Evolutionary conservation across 2,888 invertebrate genomes (phyloP).

Genomic region (Lamellibrachia columna): DNA sequence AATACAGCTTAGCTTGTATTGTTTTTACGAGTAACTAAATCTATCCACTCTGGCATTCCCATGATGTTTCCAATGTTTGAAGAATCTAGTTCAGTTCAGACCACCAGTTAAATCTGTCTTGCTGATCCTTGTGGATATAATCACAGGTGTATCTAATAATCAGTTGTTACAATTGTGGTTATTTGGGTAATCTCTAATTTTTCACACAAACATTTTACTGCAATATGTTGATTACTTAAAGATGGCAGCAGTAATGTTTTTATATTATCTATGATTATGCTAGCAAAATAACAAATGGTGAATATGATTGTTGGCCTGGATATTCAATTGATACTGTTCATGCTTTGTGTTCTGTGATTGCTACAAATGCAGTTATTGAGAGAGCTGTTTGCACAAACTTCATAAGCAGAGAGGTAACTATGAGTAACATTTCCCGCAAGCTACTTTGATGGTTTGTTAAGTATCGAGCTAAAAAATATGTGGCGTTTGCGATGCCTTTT

Average conservation of each 20-base stretch:
- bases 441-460: not conserved
- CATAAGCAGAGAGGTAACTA: not conserved
- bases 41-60: not conserved
- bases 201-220: not conserved
- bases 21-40: not conserved
- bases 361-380: not conserved
- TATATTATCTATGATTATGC: not conserved
- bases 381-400: not conserved
- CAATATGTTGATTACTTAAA: conserved; percentile 1
- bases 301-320: not conserved
- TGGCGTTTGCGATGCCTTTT: not conserved
- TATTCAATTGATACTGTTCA: not conserved
- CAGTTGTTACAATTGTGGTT: too few species aligned
- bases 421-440: not conserved
- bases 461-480: not conserved
- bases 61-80: not conserved
- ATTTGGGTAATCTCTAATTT: not conserved
- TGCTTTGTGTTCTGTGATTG: not conserved
- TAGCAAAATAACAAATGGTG: not conserved
- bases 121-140: too few species aligned
- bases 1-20: not conserved
- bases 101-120: not conserved
- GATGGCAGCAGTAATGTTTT: not conserved
- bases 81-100: not conserved
- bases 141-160: too few species aligned